Evolutionary conservation across 2,797 vertebrate species (phyloP).

Genomic region (Mastacembelus armatus): DNA sequence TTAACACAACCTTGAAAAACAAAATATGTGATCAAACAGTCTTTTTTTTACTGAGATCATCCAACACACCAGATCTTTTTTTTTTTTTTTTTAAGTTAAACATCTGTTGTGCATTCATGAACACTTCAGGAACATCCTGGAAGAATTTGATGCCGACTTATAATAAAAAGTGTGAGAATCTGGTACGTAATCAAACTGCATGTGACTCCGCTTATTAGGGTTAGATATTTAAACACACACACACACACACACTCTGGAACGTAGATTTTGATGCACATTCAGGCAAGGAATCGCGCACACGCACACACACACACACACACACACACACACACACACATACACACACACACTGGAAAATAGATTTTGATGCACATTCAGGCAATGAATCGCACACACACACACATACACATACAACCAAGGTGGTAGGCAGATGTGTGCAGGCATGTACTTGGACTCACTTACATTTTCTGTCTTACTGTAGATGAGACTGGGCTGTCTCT

Average conservation of each 20-base stretch:
- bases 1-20: not conserved
- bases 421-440: conserved; percentile 67
- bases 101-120: not conserved
- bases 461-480: conserved; percentile 30
- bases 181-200: not conserved
- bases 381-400: conserved; percentile 8
- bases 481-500: conserved; percentile 23
- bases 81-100: too few species aligned
- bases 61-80: not conserved
- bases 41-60: not conserved
- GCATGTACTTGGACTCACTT: conserved; percentile 54
- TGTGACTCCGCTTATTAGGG: too few species aligned
- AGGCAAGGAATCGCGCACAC: conserved; percentile 7
- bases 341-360: not conserved
- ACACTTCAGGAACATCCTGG: too few species aligned
- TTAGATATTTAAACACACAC: conserved; percentile 7
- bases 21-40: too few species aligned
- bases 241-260: not conserved
- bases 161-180: conserved; percentile 9
- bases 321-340: conserved; percentile 6
- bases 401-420: conserved; percentile 35
- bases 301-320: conserved; percentile 10
- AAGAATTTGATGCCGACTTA: not conserved
- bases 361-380: conserved; percentile 9
- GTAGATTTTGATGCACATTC: conserved; percentile 10